Evolutionary conservation across 2,113 vertebrate genomes (phyloP), one percentile per base, ranked within the genome.

Genomic region (Passer domesticus): DNA sequence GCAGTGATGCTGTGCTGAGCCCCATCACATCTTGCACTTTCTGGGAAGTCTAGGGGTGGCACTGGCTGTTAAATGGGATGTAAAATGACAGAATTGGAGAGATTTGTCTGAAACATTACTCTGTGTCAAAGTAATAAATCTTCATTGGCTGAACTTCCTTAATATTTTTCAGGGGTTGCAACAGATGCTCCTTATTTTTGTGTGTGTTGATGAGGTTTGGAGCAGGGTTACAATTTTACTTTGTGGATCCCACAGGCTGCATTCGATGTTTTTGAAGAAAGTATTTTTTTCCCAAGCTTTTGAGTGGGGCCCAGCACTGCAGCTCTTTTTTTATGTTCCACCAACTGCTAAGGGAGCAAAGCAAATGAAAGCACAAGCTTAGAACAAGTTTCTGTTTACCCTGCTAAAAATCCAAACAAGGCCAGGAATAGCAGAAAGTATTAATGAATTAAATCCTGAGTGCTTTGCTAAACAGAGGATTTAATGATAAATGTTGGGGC

Each of bases 61-160:
- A 47, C 43, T 86, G 82, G 60, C 78, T 60, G 66, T 93, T 95
- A 92, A 91, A 87, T 72, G 76, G 88, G 83, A 93, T 96, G 95
- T 94, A 58, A 89, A 86, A 83, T 56, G 44, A 69, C 78, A 91
- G 68, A 95, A 85, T 96, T 90, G 95, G 83, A 78, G 85, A 87
- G 81, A 70, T 92, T 94, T 95, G 82, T 86, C 80, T 62, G 44
- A 81, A 67, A 66, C 55, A 69, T 97, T 94, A 87, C 62, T 67
- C 74, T 83, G 30, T 96, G 95, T 91, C 63, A 69, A 74, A 95
- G 25, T 77, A 95, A 90, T 84, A 89, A 80, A 91, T 94, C 92
- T 82, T 94, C 41, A 12, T 66, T 68, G 60, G 21, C 37, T 39
- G 31, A 74, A 52, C 20, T 44, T 81, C 15, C 27, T 41, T 85